Conservation (phyloP, 2,888 invertebrate species). For the Drosophila mettleri region DNA sequence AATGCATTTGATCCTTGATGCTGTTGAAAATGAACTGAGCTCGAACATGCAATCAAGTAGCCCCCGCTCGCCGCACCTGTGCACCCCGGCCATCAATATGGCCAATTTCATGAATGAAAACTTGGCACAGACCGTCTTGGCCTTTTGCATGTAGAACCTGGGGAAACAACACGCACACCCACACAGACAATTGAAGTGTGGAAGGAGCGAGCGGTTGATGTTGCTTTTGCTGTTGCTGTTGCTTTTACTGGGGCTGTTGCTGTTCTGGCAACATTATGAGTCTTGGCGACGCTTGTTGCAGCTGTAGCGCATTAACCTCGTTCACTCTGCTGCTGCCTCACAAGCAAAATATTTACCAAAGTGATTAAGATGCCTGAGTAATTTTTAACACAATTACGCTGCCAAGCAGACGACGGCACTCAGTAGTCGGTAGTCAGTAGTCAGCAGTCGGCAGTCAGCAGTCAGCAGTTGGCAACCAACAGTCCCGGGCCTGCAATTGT, state of each 20-base stretch:
- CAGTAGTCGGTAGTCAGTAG: slow-evolving; percentile 45
- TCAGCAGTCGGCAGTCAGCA: slow-evolving; percentile 39
- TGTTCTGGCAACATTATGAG: slow-evolving; percentile 61
- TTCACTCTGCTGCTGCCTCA: slow-evolving; percentile 51
- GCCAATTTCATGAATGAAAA: slow-evolving; percentile 83
- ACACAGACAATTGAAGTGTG: slow-evolving; percentile 44
- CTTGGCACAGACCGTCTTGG: slow-evolving; percentile 48
- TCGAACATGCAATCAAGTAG: slow-evolving; percentile 81
- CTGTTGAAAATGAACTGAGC: slow-evolving; percentile 81
- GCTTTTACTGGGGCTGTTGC: slow-evolving; percentile 17
- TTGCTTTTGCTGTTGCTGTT: slow-evolving; percentile 9
- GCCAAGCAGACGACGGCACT: slow-evolving; percentile 78
- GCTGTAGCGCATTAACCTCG: slow-evolving; percentile 80
- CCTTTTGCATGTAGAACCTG: slow-evolving; percentile 66
- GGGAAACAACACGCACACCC: slow-evolving; percentile 65
- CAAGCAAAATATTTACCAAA: slow-evolving; percentile 81
- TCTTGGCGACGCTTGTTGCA: slow-evolving; percentile 72
- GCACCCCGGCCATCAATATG: slow-evolving; percentile 53
- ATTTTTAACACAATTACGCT: slow-evolving; percentile 82
- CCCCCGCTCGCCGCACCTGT: slow-evolving; percentile 29
- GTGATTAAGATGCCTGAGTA: slow-evolving; percentile 82
- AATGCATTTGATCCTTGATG: slow-evolving; percentile 81
- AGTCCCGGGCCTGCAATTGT: slow-evolving; percentile 46
- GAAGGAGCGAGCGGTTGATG: slow-evolving; percentile 28
- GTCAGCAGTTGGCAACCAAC: slow-evolving; percentile 43